Evolutionary conservation across 2,797 vertebrate species (phyloP), one percentile per base, ranked within the genome.

Genomic region (Simalia tracyae): DNA sequence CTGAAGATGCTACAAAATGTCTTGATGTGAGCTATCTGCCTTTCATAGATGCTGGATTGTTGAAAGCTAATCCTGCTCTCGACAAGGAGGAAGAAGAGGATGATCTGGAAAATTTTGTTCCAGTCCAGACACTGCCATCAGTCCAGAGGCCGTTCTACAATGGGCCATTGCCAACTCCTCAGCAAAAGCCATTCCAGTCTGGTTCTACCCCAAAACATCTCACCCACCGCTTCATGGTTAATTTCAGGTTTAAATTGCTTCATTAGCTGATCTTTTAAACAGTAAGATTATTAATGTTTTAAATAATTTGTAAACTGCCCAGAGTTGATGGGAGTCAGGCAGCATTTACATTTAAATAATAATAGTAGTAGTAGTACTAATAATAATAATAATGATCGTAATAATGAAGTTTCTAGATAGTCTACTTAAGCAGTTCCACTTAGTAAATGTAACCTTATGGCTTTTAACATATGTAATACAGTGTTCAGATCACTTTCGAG

Each of bases 151-250:
- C 98, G 0, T 94, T 97, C 76, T 99, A 99, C 2, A 97, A 98
- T 1, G 99, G 99, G 0, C 99, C 99, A 0, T 15, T 98, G 97
- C 99, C 99, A 68, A 99, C 98, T 0, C 97, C 97, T 1, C 98
- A 90, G 24, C 99, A 99, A 96, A 99, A 98, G 93, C 98, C 99
- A 0, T 99, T 99, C 93, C 99, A 99, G 95, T 93, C 99, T 0
- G 98, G 98, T 61, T 99, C 99, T 95, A 99, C 99, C 2, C 99
- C 99, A 0, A 92, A 94, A 0, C 98, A 99, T 64, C 99, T 99
- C 94, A 98, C 97, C 28, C 99, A 99, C 96, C 98, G 99, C 89
- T 99, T 99, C 96, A 98, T 99, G 99, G 99, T 99, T 97, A 96
- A 92, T 85, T n/a, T 87, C 0, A 0, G 7, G 3, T 17, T 91